Base-by-base conservation (phyloP, 2,888 invertebrate species). In the Conus canariensis region DNA sequence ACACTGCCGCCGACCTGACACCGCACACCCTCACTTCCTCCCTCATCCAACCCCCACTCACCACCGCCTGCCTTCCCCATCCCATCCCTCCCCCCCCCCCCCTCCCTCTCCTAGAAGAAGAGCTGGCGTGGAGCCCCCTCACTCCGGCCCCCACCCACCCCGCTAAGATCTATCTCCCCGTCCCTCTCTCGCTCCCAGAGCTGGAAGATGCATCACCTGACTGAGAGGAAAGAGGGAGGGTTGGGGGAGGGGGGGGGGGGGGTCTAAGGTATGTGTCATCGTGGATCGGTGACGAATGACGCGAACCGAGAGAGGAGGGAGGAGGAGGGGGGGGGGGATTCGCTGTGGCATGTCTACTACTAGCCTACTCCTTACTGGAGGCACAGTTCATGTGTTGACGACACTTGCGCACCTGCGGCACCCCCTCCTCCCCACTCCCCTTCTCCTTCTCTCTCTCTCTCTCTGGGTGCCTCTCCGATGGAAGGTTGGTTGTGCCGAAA, bases 261-360 rank as follows among this genome's bases (percentile, higher is more conserved):
- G 9, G 10, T 8, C 14, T 25, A 30, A 22, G 77, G 77, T 77
- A 77, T 77, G 77, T 77, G 77, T 77, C 77, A 25, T 16, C 77
- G 25, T 77, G 77, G n/a, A 77, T 77, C 77, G 77, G 77, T 77
- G 77, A 77, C 77, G 77, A 77, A 85, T 60, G 60, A 85, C 58
- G 58, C 85, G 19, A 59, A 85, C 58, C 7, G n/a, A 85, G 45
- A 58, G n/a, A 58, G 8, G 22, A 4, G 70, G 22, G 19, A n/a
- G 22, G 22, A 4, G 22, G 2, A 5, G 8, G 22, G 19, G 70
- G 22, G 19, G 8, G 22, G 22, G 22, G 22, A 0, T 0, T 45
- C 45, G 45, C 45, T 45, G 45, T 45, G 45, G 45, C 45, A 45
- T 4, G 45, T 45, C 45, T 45, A 45, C 22, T 3, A 74, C 19